These are phyloP conservation scores for Acanthisitta chloris DNA, from an alignment of 2,113 vertebrate genomes.

Conservation along the genomic window DNA sequence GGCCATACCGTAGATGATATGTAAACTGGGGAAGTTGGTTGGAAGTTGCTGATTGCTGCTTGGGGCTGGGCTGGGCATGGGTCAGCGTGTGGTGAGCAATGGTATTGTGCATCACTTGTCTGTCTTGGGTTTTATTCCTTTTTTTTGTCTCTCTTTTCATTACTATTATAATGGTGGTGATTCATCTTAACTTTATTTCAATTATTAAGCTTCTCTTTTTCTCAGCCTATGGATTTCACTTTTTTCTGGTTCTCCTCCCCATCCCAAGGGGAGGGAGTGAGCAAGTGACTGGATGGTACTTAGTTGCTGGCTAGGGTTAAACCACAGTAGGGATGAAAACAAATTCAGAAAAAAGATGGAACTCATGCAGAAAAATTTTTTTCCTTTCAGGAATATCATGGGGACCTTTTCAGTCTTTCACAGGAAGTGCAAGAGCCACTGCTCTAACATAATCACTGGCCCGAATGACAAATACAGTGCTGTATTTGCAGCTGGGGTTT, in stretches of 20 bases:
- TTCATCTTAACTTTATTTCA: background rate
- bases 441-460: background rate
- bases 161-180: background rate
- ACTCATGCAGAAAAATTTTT: background rate
- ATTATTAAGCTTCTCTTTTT: background rate
- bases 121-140: background rate
- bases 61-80: background rate
- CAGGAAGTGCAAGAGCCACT: background rate
- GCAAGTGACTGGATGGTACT: background rate
- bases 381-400: rapidly evolving
- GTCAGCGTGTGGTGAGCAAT: background rate
- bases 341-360: background rate
- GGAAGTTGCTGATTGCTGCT: background rate
- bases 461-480: background rate
- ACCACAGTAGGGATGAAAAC: background rate
- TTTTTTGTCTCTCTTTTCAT: background rate
- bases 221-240: background rate
- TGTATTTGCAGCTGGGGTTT: background rate
- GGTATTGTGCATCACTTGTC: background rate
- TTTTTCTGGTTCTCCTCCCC: background rate
- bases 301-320: background rate
- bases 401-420: background rate
- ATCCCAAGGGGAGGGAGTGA: background rate
- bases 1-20: rapidly evolving
- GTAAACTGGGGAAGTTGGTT: background rate